Evolutionary conservation across 2,797 vertebrate genomes (phyloP), one percentile per base, ranked within the genome.

Genomic region (Alcedo quadribrachys): DNA sequence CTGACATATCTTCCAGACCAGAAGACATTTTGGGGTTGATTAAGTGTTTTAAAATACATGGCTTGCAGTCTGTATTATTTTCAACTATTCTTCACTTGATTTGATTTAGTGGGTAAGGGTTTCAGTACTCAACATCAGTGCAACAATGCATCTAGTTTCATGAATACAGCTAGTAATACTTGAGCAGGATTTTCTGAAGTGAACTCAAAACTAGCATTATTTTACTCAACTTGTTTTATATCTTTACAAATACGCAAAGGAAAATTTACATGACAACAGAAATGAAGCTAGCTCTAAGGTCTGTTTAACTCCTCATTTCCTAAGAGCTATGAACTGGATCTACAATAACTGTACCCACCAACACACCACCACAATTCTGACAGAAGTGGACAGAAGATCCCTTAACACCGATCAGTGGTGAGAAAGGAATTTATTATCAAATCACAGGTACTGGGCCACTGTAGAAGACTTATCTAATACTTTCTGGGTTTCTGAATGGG

Each of bases 401-500:
- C 30, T 70, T 48, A 10, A 27, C 12, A 27, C 1, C 14, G n/a
- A 40, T 33, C 8, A 15, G 9, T 0, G 0, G 11, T 40, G 40
- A 70, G 15, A 79, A 71, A 12, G 12, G 4, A 82, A 70, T 15
- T 18, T 67, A 12, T 45, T 24, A 3, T 35, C 58, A 61, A 12
- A 63, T 67, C 57, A 57, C 17, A 17, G 33, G 40, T 66, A 80
- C 25, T 58, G 25, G 7, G 9, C 7, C 27, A 35, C 6, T 40
- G 24, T 8, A 60, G 21, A 57, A 54, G 12, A 45, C 21, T 6
- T 80, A 15, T 20, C 25, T 54, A 32, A 50, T 27, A 28, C n/a
- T n/a, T 40, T 68, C 17, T 60, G 8, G 2, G 17, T n/a, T 73
- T 74, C 76, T 85, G 28, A 73, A 65, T 8, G 11, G 8, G 30